Evolutionary conservation across 2,797 vertebrate genomes (phyloP).

Genomic region (Hydrocynus forskahlii): DNA sequence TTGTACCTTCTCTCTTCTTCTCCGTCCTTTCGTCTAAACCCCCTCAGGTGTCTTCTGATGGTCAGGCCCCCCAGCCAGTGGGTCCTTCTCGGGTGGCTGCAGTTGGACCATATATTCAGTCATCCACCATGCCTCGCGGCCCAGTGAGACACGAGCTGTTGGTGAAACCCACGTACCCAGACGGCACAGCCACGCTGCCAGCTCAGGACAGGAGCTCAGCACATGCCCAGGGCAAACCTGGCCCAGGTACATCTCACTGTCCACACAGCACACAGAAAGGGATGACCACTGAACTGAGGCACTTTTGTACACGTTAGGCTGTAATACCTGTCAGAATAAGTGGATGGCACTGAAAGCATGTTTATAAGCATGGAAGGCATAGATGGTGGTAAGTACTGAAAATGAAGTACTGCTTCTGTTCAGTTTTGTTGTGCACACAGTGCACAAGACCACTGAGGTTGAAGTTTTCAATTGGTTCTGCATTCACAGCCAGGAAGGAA

Average conservation of each 20-base stretch:
- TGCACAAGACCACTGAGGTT: not conserved
- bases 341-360: not conserved
- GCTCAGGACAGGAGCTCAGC: constrained; percentile 71
- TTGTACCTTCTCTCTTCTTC: not conserved
- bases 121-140: constrained; percentile 92
- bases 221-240: constrained; percentile 59
- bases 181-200: constrained; percentile 80
- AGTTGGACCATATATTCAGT: constrained; percentile 97
- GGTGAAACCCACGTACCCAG: constrained; percentile 88
- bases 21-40: not conserved
- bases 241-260: constrained; percentile 63
- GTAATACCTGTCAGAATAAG: no score
- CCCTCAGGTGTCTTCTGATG: constrained; percentile 84
- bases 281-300: no score
- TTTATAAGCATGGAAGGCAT: no score
- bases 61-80: constrained; percentile 80
- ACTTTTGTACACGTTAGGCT: no score
- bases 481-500: constrained; percentile 61
- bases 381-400: no score
- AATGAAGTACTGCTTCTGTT: not conserved
- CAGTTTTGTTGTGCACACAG: not conserved
- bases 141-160: constrained; percentile 86
- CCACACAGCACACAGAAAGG: no score
- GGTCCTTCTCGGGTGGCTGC: constrained; percentile 91
- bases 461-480: not conserved